Evolutionary conservation across 2,113 vertebrate species (phyloP).

Genomic region (Vireo altiloquus): DNA sequence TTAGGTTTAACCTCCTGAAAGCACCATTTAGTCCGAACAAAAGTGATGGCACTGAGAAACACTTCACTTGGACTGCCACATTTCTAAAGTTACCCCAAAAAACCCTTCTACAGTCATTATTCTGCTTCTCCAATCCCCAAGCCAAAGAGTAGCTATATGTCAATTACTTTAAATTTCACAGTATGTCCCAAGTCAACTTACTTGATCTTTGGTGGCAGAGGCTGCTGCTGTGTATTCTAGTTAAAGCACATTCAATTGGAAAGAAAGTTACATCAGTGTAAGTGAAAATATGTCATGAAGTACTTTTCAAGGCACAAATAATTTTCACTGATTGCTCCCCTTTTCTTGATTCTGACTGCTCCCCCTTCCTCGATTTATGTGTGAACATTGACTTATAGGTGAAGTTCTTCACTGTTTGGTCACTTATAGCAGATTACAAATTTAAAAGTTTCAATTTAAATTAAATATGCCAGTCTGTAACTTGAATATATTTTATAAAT

Average conservation of each 20-base stretch:
- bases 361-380: neutral
- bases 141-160: neutral
- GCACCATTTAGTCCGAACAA: neutral
- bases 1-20: neutral
- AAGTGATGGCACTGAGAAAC: neutral
- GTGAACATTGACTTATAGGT: neutral
- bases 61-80: neutral
- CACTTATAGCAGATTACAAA: neutral
- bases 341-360: neutral
- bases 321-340: neutral
- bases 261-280: constrained; percentile 29
- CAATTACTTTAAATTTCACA: neutral
- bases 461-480: neutral
- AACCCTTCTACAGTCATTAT: neutral
- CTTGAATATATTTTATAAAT: neutral
- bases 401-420: neutral
- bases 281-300: neutral
- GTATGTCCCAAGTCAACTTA: constrained; percentile 68
- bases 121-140: neutral
- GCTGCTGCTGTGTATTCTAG: constrained; percentile 51
- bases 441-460: neutral
- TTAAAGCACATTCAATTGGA: constrained; percentile 15
- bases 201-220: constrained; percentile 75
- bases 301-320: neutral
- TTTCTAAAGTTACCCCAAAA: neutral